phyloP scores from a whole-genome alignment of 2,113 vertebrate species.

The Hepsetus odoe region DNA sequence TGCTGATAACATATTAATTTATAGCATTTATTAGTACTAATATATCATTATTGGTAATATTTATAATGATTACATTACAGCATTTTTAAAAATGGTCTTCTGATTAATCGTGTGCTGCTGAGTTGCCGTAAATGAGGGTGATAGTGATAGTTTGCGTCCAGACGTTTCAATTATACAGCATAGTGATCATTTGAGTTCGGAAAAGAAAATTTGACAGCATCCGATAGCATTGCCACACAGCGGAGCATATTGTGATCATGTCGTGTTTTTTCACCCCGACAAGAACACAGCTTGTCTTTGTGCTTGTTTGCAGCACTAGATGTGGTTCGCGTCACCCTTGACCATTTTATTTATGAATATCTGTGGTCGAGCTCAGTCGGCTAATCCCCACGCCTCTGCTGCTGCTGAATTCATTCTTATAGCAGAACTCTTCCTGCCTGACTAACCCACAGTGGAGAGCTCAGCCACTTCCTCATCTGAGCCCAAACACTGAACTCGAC shows the following conservation, averaged over 20 bases:
- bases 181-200: too few relatives aligned
- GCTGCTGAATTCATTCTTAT: background rate
- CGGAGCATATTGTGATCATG: background rate
- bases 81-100: too few relatives aligned
- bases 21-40: too few relatives aligned
- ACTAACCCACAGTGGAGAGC: background rate
- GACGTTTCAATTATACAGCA: too few relatives aligned
- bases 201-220: too few relatives aligned
- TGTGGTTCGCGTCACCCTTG: background rate
- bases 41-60: too few relatives aligned
- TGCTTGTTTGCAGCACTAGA: background rate
- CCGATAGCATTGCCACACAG: too few relatives aligned
- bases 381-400: background rate
- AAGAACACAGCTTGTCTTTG: background rate
- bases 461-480: background rate
- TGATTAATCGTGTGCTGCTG: too few relatives aligned
- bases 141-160: too few relatives aligned
- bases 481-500: background rate
- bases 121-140: too few relatives aligned
- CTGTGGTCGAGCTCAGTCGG: background rate
- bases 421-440: conserved; percentile 10
- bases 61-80: too few relatives aligned
- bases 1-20: too few relatives aligned
- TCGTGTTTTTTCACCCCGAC: background rate
- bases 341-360: background rate